Evolutionary conservation across 1,140 invertebrate genomes (phyloP), one percentile per base, ranked within the genome.

Genomic region (Orchesella cincta): DNA sequence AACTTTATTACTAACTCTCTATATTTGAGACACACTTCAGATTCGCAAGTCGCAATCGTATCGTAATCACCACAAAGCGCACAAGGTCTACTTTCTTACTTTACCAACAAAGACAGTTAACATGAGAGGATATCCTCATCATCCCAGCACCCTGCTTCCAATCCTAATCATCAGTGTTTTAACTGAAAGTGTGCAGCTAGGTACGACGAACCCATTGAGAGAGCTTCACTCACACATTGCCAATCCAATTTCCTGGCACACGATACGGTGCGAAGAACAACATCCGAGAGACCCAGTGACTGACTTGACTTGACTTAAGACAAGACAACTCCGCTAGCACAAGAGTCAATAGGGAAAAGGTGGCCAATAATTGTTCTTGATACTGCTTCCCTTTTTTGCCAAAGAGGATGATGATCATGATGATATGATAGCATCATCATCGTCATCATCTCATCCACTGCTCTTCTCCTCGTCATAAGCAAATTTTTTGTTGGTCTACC

Each of bases 341-440:
- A 23, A 23, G 54, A 57, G 54, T 5, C 14, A 57, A 57, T 18
- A 57, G 12, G 5, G 12, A n/a, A 57, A 57, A 3, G 54, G 12
- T 57, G 12, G 54, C 54, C 54, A 57, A 57, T 57, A 57, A 57
- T 57, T 57, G 54, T 57, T 57, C 23, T 26, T 57, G 12, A 18
- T 14, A 18, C 18, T 5, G 39, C 39, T n/a, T n/a, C n/a, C n/a
- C n/a, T n/a, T n/a, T n/a, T n/a, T n/a, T n/a, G n/a, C n/a, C n/a
- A n/a, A n/a, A n/a, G 39, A 46, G 12, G 14, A 23, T 57, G 23
- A 12, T 57, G 54, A 18, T 57, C 12, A 23, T 57, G 14, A 5
- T 57, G 54, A 18, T 57, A 57, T 57, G 54, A 23, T 57, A 57
- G n/a, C n/a, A n/a, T n/a, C n/a, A 57, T 57, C 26, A 57, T 57